These are phyloP conservation scores for Distichodus sexfasciatus DNA, from an alignment of 2,797 vertebrate species.

Conservation along the genomic window DNA sequence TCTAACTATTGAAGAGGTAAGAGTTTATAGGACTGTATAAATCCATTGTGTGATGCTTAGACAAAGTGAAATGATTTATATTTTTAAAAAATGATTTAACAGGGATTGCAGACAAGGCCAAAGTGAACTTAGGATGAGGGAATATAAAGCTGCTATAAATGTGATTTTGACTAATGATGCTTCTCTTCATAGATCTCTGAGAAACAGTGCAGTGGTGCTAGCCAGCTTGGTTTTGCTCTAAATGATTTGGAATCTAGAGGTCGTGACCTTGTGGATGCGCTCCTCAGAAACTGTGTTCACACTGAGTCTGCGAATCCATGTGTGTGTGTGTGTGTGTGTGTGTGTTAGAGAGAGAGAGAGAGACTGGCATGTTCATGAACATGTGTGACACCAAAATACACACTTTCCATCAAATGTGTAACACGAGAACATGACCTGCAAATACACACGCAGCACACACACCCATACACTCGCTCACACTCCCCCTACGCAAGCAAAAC, in stretches of 20 bases:
- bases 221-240: background rate
- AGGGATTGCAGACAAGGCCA: too few species aligned
- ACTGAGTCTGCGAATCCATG: background rate
- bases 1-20: background rate
- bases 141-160: too few species aligned
- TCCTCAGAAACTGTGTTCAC: background rate
- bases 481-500: slow-evolving; percentile 16
- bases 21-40: too few species aligned
- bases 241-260: background rate
- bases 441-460: slow-evolving; percentile 23
- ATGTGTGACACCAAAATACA: slow-evolving; percentile 39
- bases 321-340: background rate
- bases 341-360: too few species aligned
- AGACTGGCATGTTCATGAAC: slow-evolving; percentile 36
- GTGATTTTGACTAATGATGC: too few species aligned
- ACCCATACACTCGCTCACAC: background rate
- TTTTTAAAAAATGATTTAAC: too few species aligned
- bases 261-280: slow-evolving; percentile 15
- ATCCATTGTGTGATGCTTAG: too few species aligned
- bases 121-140: too few species aligned
- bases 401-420: slow-evolving; percentile 34
- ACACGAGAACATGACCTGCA: slow-evolving; percentile 34
- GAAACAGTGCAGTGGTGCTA: too few species aligned
- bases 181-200: too few species aligned
- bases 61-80: too few species aligned